Percentiles rank a stretch among this genome's conserved stretches.
phyloP scores from a whole-genome alignment of 92 coral and sea anemone species.

The Diadumene lineata region DNA sequence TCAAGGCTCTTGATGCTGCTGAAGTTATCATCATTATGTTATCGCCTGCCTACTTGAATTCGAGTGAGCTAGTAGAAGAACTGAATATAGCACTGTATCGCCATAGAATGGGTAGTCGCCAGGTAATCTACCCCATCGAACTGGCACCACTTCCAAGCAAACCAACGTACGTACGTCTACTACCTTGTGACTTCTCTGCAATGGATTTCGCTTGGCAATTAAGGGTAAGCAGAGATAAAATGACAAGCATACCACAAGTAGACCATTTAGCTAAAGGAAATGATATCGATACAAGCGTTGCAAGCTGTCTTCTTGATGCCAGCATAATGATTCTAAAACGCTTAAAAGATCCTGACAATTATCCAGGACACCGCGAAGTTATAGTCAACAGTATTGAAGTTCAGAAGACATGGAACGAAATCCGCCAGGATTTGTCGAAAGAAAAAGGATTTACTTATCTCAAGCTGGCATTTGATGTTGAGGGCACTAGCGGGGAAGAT shows the following conservation, averaged over 20 bases:
- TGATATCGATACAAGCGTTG: conserved; percentile 33
- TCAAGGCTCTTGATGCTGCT: conserved; percentile 71
- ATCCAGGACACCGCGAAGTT: conserved; percentile 40
- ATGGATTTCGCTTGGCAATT: conserved; percentile 53
- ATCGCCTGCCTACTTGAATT: conserved; percentile 65
- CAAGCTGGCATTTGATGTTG: conserved; percentile 16
- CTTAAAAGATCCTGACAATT: conserved; percentile 17
- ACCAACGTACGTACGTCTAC: conserved; percentile 76
- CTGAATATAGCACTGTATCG: conserved; percentile 85
- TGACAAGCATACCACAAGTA: conserved; percentile 12
- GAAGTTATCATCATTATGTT: conserved; percentile 67
- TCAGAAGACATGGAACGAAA: conserved; percentile 43
- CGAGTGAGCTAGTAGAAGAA: conserved; percentile 82
- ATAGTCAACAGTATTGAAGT: conserved; percentile 62
- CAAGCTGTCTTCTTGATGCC: conserved; percentile 51
- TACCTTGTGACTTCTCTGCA: conserved; percentile 70
- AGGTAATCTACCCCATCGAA: conserved; percentile 66
- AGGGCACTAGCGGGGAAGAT: neutral
- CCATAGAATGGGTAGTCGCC: conserved; percentile 62
- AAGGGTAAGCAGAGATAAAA: conserved; percentile 6
- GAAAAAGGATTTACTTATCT: conserved; percentile 5
- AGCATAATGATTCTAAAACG: conserved; percentile 37
- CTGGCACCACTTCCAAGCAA: conserved; percentile 62
- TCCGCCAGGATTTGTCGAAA: conserved; percentile 14
- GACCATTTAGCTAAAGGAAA: conserved; percentile 23